Percentiles rank a stretch among this genome's conserved stretches.
Evolutionary conservation across 2,113 vertebrate species (phyloP).

Genomic region (Uropsilus gracilis): DNA sequence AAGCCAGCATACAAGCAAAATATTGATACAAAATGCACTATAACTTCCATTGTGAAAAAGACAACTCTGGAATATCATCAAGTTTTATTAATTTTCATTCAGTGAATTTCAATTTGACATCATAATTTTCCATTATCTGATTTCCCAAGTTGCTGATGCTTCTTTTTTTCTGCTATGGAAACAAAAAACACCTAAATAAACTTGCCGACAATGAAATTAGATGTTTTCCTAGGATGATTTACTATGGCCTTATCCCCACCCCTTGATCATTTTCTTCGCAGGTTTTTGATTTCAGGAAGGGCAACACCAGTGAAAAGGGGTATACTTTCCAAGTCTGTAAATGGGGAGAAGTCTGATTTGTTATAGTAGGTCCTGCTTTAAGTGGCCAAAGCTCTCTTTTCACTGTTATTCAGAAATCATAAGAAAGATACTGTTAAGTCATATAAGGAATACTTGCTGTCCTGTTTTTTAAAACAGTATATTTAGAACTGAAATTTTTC

Average conservation of each 20-base stretch:
- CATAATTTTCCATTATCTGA: neutral
- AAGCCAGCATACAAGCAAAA: neutral
- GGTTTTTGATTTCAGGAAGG: neutral
- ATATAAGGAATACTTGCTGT: neutral
- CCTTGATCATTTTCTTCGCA: neutral
- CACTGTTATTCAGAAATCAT: neutral
- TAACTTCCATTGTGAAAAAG: neutral
- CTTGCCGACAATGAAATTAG: neutral
- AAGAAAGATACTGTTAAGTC: neutral
- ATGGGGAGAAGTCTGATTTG: neutral
- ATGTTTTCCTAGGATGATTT: neutral
- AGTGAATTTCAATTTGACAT: slow-evolving; percentile 18
- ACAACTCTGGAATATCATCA: neutral
- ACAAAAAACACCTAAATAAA: slow-evolving; percentile 41
- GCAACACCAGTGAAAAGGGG: neutral
- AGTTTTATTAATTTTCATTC: neutral
- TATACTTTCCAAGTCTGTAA: neutral
- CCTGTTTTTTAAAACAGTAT: neutral
- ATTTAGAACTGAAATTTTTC: slow-evolving; percentile 9
- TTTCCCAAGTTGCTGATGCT: neutral
- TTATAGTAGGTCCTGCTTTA: neutral
- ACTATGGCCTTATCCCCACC: neutral
- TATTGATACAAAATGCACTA: neutral
- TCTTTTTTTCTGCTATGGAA: slow-evolving; percentile 13
- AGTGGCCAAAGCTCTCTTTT: neutral